Percentiles rank a stretch among this genome's conserved stretches.
These are phyloP conservation scores for Neodiprion fabricii DNA, from an alignment of 1,140 invertebrate genomes.

Conservation along the genomic window DNA sequence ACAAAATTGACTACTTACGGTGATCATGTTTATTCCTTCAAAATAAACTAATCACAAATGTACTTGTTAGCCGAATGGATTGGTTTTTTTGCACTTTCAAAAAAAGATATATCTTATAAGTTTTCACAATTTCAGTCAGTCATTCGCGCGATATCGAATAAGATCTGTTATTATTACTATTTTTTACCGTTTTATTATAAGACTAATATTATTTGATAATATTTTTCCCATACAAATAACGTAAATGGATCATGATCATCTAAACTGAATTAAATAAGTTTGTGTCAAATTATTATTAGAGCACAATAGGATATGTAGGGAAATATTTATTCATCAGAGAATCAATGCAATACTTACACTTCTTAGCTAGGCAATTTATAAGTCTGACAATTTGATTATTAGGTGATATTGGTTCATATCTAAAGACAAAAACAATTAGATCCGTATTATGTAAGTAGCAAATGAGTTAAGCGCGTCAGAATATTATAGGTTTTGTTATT, in stretches of 20 bases:
- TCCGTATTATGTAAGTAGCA: neutral
- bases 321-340: constrained; percentile 21
- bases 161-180: too few relatives aligned
- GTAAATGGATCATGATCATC: neutral
- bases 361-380: neutral
- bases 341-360: constrained; percentile 16
- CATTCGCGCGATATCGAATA: too few relatives aligned
- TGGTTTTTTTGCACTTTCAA: neutral
- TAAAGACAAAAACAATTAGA: neutral
- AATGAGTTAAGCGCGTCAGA: neutral
- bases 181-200: too few relatives aligned
- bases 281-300: constrained; percentile 13
- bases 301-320: neutral
- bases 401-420: neutral
- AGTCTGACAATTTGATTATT: neutral
- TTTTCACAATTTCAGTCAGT: too few relatives aligned
- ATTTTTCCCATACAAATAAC: neutral
- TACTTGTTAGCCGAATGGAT: neutral
- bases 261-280: neutral
- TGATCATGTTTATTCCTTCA: neutral
- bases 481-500: neutral
- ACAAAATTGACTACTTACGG: neutral
- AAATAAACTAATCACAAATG: neutral
- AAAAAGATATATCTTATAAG: neutral
- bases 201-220: too few relatives aligned